These are phyloP conservation scores for Caenorhabditis briggsae DNA, from an alignment of 1,140 invertebrate species.

Conservation along the genomic window DNA sequence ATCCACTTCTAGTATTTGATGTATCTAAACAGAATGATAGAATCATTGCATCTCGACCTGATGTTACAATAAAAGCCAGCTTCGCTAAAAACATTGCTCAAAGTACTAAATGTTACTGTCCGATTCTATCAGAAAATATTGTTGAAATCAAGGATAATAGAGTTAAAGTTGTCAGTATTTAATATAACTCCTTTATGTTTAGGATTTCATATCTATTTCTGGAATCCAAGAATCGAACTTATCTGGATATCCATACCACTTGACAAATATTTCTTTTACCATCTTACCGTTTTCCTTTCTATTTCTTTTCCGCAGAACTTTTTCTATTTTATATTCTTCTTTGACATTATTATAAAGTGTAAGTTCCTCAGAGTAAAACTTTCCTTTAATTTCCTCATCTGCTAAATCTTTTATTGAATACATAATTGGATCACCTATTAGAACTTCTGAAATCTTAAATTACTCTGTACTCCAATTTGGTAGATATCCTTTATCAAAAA, in stretches of 20 bases:
- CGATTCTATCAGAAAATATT: constrained; percentile 62
- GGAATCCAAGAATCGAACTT: constrained; percentile 58
- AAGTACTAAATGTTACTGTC: constrained; percentile 63
- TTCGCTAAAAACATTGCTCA: constrained; percentile 61
- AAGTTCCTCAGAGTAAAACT: constrained; percentile 57
- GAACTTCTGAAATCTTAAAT: constrained; percentile 69
- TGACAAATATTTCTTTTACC: constrained; percentile 56
- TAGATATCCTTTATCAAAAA: too few species aligned
- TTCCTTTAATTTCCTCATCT: constrained; percentile 59
- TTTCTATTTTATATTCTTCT: constrained; percentile 59
- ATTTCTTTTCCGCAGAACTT: constrained; percentile 18
- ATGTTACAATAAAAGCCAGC: constrained; percentile 65
- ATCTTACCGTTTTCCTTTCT: constrained; percentile 35
- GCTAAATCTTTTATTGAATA: constrained; percentile 40
- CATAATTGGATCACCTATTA: neutral
- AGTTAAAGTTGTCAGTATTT: constrained; percentile 60
- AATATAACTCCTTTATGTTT: too few species aligned
- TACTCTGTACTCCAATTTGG: too few species aligned
- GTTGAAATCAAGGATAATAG: constrained; percentile 62
- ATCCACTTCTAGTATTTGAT: constrained; percentile 66
- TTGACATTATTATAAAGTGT: constrained; percentile 55
- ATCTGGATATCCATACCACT: constrained; percentile 59
- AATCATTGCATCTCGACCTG: constrained; percentile 65
- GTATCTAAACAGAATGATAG: constrained; percentile 67
- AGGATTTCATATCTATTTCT: too few species aligned